Evolutionary conservation across 1,140 invertebrate species (phyloP).

Genomic region (Onthophagus taurus): DNA sequence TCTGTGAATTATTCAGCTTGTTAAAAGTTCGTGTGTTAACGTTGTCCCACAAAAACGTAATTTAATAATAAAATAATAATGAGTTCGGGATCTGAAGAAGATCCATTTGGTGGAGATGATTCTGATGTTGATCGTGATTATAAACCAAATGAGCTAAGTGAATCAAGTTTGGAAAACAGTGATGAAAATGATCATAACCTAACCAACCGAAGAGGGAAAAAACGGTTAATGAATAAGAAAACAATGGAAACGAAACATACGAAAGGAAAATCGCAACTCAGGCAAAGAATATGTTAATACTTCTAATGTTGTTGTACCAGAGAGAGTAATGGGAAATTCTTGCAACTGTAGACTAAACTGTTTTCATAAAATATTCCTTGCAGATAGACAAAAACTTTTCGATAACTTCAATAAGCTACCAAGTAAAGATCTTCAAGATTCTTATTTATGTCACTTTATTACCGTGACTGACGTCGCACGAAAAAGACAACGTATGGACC

Average conservation of each 20-base stretch:
- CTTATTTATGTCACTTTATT: background rate
- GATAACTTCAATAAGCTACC: no score
- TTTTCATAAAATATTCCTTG: background rate
- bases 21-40: background rate
- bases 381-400: background rate
- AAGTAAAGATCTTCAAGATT: background rate
- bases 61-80: background rate
- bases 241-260: background rate
- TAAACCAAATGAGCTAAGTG: background rate
- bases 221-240: background rate
- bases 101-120: background rate
- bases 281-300: background rate
- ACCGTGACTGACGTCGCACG: background rate
- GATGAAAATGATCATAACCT: background rate
- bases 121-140: slow-evolving; percentile 1
- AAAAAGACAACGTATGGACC: background rate
- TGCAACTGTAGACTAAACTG: background rate
- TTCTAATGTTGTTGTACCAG: background rate
- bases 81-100: background rate
- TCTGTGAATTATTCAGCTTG: background rate
- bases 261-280: background rate
- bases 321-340: background rate
- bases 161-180: slow-evolving; percentile 1
- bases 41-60: background rate
- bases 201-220: background rate